A percentile compares a stretch with the other conserved stretches of the same genome.
These are phyloP conservation scores for Cydia strobilella DNA, from an alignment of 1,140 invertebrate species.

Conservation along the genomic window DNA sequence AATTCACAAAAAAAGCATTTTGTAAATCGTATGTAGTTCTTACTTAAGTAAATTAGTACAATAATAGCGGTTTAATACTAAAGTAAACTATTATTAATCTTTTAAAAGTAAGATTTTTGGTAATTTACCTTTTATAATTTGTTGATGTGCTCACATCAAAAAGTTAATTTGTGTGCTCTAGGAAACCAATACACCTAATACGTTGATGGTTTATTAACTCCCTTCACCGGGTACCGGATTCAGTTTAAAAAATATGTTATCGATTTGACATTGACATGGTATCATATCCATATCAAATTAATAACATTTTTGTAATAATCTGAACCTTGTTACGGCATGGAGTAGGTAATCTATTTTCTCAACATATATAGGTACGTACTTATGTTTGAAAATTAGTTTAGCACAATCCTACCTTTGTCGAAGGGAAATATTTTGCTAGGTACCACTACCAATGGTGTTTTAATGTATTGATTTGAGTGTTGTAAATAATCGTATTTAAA, in stretches of 20 bases:
- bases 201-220: too few relatives aligned
- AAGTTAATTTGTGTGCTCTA: too few relatives aligned
- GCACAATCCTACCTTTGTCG: neutral
- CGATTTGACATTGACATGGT: too few relatives aligned
- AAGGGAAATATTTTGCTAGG: neutral
- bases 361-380: neutral
- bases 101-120: neutral
- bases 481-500: slow-evolving; percentile 1
- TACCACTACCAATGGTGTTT: neutral
- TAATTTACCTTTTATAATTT: neutral
- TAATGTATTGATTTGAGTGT: neutral
- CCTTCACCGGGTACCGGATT: too few relatives aligned
- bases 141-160: too few relatives aligned
- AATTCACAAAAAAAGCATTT: slow-evolving; percentile 29
- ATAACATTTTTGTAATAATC: too few relatives aligned
- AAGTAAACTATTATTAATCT: neutral
- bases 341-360: too few relatives aligned
- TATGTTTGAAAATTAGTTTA: neutral
- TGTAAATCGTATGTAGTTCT: slow-evolving; percentile 32
- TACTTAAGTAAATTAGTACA: slow-evolving; percentile 56
- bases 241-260: too few relatives aligned
- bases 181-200: too few relatives aligned
- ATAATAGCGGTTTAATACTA: slow-evolving; percentile 51
- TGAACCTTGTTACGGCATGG: too few relatives aligned
- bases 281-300: too few relatives aligned